Evolutionary conservation across 2,113 vertebrate genomes (phyloP).

Genomic region (Phycodurus eques): DNA sequence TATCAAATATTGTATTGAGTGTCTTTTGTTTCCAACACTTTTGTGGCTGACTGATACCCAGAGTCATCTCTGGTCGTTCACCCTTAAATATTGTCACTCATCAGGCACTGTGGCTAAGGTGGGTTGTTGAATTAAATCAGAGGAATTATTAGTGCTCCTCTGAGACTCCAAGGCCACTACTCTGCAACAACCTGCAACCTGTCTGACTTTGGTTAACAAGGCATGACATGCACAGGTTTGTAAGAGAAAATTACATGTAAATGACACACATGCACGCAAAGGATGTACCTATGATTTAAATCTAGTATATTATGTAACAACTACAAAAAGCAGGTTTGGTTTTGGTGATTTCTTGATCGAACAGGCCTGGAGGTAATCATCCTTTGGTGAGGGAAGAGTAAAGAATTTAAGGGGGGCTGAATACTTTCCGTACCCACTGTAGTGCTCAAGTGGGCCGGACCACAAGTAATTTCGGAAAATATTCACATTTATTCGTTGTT

Average conservation of each 20-base stretch:
- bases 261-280: neutral
- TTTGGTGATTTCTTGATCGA: too few relatives aligned
- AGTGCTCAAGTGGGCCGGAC: too few relatives aligned
- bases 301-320: neutral
- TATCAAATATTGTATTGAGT: neutral
- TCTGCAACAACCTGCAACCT: constrained; percentile 34
- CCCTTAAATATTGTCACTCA: constrained; percentile 16
- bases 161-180: constrained; percentile 30
- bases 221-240: constrained; percentile 1
- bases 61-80: constrained; percentile 4
- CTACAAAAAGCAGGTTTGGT: neutral
- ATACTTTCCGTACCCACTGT: too few relatives aligned
- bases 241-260: neutral
- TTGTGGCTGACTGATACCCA: neutral
- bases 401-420: too few relatives aligned
- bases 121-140: constrained; percentile 44
- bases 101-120: constrained; percentile 20
- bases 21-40: too few relatives aligned
- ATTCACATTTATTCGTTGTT: too few relatives aligned
- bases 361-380: too few relatives aligned
- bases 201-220: constrained; percentile 47
- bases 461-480: too few relatives aligned
- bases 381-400: too few relatives aligned
- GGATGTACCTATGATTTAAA: neutral
- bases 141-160: constrained; percentile 50